Evolutionary conservation across 2,113 vertebrate species (phyloP).

Genomic region (Lycocorax pyrrhopterus): DNA sequence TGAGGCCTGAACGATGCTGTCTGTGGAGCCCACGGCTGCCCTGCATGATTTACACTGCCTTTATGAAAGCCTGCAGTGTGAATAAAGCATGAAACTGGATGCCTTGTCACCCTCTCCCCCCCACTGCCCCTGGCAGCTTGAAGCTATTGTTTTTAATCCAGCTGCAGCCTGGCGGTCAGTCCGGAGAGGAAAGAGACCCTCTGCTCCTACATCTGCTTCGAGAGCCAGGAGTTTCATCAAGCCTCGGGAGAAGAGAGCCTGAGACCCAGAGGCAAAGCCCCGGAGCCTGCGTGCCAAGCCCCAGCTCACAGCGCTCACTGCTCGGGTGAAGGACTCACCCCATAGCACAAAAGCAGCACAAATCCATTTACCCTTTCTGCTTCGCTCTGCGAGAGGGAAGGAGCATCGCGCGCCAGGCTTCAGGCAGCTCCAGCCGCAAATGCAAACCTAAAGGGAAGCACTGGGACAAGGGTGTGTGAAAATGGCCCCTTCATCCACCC

Average conservation of each 20-base stretch:
- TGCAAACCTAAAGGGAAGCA: neutral
- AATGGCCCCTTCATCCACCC: neutral
- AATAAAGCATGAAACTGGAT: neutral
- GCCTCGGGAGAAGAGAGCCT: neutral
- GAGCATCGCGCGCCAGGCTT: accelerated
- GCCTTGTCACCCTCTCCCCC: neutral
- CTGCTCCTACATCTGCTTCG: neutral
- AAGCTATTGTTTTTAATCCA: neutral
- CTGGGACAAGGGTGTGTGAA: neutral
- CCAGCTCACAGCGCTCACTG: neutral
- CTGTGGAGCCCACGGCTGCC: neutral
- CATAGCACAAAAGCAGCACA: neutral
- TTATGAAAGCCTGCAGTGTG: neutral
- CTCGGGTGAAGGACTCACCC: accelerated
- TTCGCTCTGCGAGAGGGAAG: neutral
- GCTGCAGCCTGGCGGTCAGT: neutral
- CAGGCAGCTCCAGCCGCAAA: neutral
- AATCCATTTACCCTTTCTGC: neutral
- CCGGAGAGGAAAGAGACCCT: neutral
- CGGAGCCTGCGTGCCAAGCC: neutral
- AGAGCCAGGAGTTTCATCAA: neutral
- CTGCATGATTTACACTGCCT: neutral
- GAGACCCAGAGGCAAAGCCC: neutral
- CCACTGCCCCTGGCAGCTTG: neutral
- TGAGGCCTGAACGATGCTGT: neutral